Base-by-base conservation (phyloP, 2,113 vertebrate genomes). In the Peromyscus californicus region DNA sequence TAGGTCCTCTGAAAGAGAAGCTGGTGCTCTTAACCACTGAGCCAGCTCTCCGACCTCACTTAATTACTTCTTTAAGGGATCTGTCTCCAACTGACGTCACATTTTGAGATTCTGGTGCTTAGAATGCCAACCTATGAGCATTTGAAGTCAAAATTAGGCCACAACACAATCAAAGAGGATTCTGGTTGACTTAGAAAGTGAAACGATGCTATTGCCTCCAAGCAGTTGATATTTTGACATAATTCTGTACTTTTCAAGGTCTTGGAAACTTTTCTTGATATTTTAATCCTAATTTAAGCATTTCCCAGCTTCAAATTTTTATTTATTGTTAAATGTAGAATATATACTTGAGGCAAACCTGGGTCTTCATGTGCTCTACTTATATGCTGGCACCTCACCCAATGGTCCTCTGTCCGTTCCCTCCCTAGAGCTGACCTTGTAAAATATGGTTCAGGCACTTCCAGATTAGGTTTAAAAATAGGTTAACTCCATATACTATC, bases 321-420 rank as follows among this genome's bases (percentile, higher is more conserved):
- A 72, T 76, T 90, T 94, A 75, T 59, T 94, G 19, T 76, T 94
- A 63, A 22, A 94, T 54, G 93, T 48, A 29, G 33, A 1, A 48
- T 67, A 33, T 3, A 0, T 51, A 33, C 80, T 75, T 90, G 69
- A 74, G 31, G 31, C 83, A 88, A 72, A 87, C 45, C 5, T 51
- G 10, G 33, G 19, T 94, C 24, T 65, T 69, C 45, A 33, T 78
- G 70, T 1, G 7, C 8, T 10, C 78, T 31, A 19, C 2, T 85
- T 26, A 26, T 33, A 16, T 4, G 21, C 7, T 84, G 54, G 33
- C 0, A 31, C n/a, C 26, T 39, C 17, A 31, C 9, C n/a, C 33
- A 11, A 0, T 19, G 1, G 3, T 16, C 45, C 17, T n/a, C 39
- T 70, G 19, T 61, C 42, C 21, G 5, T 39, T 76, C 24, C 48